These are phyloP conservation scores for Hypsopygia costalis DNA, from an alignment of 2,888 invertebrate species.

Conservation along the genomic window DNA sequence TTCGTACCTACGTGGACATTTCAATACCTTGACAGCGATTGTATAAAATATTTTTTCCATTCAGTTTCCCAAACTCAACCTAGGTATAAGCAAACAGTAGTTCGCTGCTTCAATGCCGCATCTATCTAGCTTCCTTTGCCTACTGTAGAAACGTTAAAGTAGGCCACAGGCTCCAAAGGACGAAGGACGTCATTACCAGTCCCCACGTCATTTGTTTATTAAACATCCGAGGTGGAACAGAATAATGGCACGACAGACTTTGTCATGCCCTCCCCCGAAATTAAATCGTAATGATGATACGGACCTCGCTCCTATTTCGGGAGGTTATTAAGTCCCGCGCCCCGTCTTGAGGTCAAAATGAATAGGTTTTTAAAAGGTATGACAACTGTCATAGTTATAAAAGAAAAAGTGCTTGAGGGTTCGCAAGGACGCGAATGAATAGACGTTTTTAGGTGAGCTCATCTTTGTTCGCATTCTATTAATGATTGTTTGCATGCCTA, in stretches of 20 bases:
- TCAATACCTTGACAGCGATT: too few relatives aligned
- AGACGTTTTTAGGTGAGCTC: conserved; percentile 12
- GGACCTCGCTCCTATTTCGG: conserved; percentile 60
- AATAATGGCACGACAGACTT: conserved; percentile 73
- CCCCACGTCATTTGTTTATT: conserved; percentile 77
- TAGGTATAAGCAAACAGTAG: not conserved
- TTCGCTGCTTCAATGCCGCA: conserved; percentile 33
- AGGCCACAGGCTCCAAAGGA: conserved; percentile 46
- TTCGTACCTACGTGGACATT: too few relatives aligned
- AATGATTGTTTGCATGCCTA: too few relatives aligned
- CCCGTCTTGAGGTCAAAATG: conserved; percentile 73
- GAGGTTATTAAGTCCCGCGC: conserved; percentile 64
- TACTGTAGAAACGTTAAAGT: conserved; percentile 52
- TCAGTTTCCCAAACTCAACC: too few relatives aligned
- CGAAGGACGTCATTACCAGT: conserved; percentile 59
- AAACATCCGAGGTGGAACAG: conserved; percentile 75
- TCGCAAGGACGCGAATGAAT: conserved; percentile 27
- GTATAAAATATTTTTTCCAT: too few relatives aligned
- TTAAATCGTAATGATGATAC: conserved; percentile 78
- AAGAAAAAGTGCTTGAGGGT: conserved; percentile 58
- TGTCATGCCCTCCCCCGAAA: conserved; percentile 73
- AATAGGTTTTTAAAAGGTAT: conserved; percentile 70
- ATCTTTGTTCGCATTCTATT: not conserved
- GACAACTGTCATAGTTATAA: conserved; percentile 70
- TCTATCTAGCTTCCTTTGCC: conserved; percentile 36